Base-by-base conservation (phyloP, 2,797 vertebrate species). In the Chelon labrosus region DNA sequence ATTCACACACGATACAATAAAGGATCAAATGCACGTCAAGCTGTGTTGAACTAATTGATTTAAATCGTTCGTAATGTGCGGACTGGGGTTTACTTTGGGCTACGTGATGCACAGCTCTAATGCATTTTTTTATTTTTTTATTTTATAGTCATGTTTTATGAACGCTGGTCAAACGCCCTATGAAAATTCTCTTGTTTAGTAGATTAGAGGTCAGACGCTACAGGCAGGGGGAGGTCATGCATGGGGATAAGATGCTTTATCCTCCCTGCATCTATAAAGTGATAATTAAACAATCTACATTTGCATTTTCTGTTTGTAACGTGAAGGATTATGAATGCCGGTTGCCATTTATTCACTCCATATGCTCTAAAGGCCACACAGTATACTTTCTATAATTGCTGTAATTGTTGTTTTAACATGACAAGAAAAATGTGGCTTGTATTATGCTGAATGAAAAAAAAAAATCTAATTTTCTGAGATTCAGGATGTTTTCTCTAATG, bases 131-230 rank as follows among this genome's bases (percentile, higher is more conserved):
- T 63, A 17, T 46, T 60, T 25, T 20, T 6, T 47, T 0, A 10
- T 47, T 77, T 60, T 50, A 17, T 14, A 19, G 41, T 25, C 1
- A 46, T n/a, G 51, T 70, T 73, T 61, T 27, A 60, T 39, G 17
- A 42, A 55, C 5, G 39, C 16, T 10, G 25, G 50, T 61, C 42
- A 73, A 52, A 62, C 46, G 50, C 14, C 25, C 7, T 51, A 39
- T 20, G 59, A 65, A 60, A 71, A 62, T 56, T 35, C n/a, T 22
- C 6, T 58, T 44, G 7, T 35, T 54, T 54, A 61, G 56, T 20
- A 62, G 44, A 62, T 57, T 65, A 67, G 49, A 51, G 14, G 69
- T 69, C 37, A 69, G 20, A 69, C 35, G 47, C 59, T 54, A 6
- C 9, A 37, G 17, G 22, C 50, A 70, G 7, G 19, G 25, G 19